phyloP scores from a whole-genome alignment of 2,797 vertebrate genomes.

The Sebastes matsubarae region DNA sequence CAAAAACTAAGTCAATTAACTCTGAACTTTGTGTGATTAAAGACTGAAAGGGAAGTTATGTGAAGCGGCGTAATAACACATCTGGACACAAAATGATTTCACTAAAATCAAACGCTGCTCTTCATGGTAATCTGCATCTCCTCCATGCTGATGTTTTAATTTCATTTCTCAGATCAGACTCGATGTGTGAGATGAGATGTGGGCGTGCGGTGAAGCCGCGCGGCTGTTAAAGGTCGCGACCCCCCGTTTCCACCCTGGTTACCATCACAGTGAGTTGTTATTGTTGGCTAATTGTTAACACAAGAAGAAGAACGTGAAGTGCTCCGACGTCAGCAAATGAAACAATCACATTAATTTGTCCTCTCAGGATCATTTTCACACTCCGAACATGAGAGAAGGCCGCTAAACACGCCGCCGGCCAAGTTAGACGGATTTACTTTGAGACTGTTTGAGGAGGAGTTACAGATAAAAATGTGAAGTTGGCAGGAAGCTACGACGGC shows the following conservation, averaged over 20 bases:
- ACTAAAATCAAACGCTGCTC: not conserved
- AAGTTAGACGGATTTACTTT: not conserved
- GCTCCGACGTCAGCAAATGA: conserved; percentile 48
- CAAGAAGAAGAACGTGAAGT: conserved; percentile 59
- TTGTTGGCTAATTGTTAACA: conserved; percentile 78
- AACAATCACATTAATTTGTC: conserved; percentile 58
- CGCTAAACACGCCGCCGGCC: not conserved
- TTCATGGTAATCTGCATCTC: conserved; percentile 42
- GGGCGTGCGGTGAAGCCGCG: not conserved
- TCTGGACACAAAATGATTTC: conserved; percentile 49
- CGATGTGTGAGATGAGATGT: not conserved
- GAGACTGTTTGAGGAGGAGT: not conserved
- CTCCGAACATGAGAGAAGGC: not conserved
- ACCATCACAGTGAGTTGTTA: conserved; percentile 71
- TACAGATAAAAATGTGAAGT: not conserved
- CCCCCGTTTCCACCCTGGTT: conserved; percentile 67
- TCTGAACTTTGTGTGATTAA: conserved; percentile 25
- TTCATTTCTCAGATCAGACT: conserved; percentile 9
- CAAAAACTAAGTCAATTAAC: conserved; percentile 35
- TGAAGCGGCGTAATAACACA: conserved; percentile 34
- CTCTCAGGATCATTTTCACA: conserved; percentile 36
- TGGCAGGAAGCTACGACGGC: not conserved
- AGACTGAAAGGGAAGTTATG: conserved; percentile 28
- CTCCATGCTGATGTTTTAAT: conserved; percentile 5
- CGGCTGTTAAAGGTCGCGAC: conserved; percentile 44